Percentiles rank a stretch among this genome's conserved stretches.
phyloP scores from a whole-genome alignment of 2,797 vertebrate species.

The Mallotus villosus region DNA sequence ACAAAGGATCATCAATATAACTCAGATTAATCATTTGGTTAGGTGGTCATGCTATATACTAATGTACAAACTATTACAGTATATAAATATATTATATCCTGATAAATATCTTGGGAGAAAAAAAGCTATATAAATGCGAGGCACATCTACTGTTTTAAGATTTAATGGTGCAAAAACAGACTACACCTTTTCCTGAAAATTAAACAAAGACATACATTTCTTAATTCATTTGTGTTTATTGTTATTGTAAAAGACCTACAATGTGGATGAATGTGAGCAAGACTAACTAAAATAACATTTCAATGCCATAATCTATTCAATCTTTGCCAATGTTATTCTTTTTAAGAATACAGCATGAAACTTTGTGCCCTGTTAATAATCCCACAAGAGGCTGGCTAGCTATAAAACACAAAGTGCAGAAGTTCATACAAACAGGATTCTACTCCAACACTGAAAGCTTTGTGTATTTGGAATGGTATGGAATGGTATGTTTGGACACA shows the following conservation, averaged over 20 bases:
- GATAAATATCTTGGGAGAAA: too few species aligned
- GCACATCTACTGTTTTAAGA: too few species aligned
- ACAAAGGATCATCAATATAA: not conserved
- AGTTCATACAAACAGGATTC: conserved; percentile 1
- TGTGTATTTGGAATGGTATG: conserved; percentile 1
- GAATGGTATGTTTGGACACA: conserved; percentile 10
- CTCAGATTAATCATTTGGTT: not conserved
- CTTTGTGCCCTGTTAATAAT: not conserved
- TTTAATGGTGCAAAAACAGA: too few species aligned
- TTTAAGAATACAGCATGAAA: not conserved
- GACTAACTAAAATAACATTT: not conserved
- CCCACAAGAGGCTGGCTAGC: not conserved
- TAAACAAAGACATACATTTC: not conserved
- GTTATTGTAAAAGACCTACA: conserved; percentile 12
- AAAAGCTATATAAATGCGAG: too few species aligned
- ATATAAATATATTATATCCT: not conserved
- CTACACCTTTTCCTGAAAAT: not conserved
- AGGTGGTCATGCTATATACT: not conserved
- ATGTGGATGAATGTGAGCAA: not conserved
- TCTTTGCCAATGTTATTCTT: not conserved
- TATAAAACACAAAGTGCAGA: not conserved
- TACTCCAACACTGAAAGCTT: conserved; percentile 1
- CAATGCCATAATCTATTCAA: not conserved
- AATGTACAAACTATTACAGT: not conserved
- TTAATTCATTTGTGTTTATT: conserved; percentile 29